A percentile compares a stretch with the other conserved stretches of the same genome.
These are phyloP conservation scores for Limosa lapponica DNA, from an alignment of 2,797 vertebrate genomes.

Conservation along the genomic window DNA sequence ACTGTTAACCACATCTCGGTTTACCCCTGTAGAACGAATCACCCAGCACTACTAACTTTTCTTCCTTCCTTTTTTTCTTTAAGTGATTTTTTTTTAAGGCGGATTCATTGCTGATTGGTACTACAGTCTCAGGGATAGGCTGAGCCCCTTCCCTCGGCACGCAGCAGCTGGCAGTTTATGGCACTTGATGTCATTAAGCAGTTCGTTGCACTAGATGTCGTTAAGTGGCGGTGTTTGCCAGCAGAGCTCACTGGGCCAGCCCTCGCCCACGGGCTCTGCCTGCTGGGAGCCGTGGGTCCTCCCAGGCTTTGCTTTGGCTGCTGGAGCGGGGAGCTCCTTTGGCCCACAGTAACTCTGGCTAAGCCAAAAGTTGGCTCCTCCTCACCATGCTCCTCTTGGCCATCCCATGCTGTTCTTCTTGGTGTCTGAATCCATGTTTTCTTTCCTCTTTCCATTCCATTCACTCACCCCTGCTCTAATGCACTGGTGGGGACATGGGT, in stretches of 20 bases:
- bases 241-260: not conserved
- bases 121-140: not conserved
- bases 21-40: too few relatives aligned
- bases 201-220: not conserved
- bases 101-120: not conserved
- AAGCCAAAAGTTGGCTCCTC: not conserved
- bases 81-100: not conserved
- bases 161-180: not conserved
- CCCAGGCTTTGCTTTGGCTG: not conserved
- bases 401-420: not conserved
- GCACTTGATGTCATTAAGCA: not conserved
- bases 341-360: not conserved
- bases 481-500: not conserved
- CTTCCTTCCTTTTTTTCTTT: not conserved
- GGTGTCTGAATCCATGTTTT: not conserved
- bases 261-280: not conserved
- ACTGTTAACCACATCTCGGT: not conserved
- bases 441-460: not conserved
- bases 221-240: not conserved
- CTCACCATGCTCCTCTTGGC: not conserved
- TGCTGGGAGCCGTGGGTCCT: not conserved
- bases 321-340: not conserved
- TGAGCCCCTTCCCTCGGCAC: fast-evolving
- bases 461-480: not conserved
- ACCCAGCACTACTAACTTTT: too few relatives aligned